Evolutionary conservation across 2,888 invertebrate species (phyloP).

Genomic region (Pyrrhosoma nymphula): DNA sequence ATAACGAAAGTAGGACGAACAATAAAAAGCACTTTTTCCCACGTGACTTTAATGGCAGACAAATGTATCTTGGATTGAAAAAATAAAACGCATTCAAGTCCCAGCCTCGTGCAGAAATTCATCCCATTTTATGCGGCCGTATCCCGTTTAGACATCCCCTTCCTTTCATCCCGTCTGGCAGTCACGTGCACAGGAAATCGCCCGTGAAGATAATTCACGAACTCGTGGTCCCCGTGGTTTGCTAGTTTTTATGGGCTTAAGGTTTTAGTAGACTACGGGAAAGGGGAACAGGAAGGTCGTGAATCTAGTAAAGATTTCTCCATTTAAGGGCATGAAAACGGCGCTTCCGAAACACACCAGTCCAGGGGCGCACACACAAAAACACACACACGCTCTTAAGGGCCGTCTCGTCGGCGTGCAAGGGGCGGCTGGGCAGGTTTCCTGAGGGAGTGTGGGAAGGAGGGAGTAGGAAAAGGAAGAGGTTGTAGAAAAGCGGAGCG

Average conservation of each 20-base stretch:
- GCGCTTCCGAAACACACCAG: background rate
- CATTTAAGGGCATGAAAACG: slow-evolving; percentile 8
- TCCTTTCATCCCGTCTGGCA: background rate
- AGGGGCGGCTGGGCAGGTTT: background rate
- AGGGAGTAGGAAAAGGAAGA: background rate
- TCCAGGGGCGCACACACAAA: background rate
- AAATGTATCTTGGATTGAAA: background rate
- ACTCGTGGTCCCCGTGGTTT: background rate
- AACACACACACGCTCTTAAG: background rate
- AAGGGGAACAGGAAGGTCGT: background rate
- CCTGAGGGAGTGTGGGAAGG: background rate
- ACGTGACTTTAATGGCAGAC: background rate
- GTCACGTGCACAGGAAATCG: slow-evolving; percentile 5
- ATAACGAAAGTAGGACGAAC: background rate
- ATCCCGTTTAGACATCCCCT: background rate
- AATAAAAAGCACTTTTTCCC: background rate
- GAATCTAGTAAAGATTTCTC: background rate
- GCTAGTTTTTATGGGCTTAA: background rate
- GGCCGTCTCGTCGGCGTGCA: background rate
- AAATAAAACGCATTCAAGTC: background rate
- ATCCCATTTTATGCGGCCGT: background rate
- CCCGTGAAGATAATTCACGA: background rate
- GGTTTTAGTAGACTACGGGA: background rate
- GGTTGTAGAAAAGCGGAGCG: too few relatives aligned
- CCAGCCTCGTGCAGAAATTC: background rate